Evolutionary conservation across 2,113 vertebrate genomes (phyloP), one percentile per base, ranked within the genome.

Genomic region (Pavo muticus): DNA sequence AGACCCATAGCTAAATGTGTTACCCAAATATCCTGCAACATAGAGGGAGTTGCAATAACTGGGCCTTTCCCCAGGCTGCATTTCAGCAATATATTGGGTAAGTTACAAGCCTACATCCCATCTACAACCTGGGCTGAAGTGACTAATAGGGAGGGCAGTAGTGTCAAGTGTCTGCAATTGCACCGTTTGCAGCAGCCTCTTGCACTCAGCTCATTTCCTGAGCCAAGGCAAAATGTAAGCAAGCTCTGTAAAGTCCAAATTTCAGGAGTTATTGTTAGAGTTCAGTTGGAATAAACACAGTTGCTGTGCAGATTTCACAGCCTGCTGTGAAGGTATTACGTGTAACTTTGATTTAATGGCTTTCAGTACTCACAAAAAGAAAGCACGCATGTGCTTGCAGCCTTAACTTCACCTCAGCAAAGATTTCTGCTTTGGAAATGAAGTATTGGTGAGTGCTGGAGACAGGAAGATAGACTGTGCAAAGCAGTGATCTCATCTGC

Each of bases 401-500:
- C 92, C 90, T 92, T 44, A 93, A 59, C 73, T 94, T 96, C 86
- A 95, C 83, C 80, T 75, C 32, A 90, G 79, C 72, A 65, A 64
- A 81, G 91, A 40, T 52, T 60, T 64, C 4, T 77, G 57, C 83
- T 90, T 48, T 88, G 65, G 93, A 42, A 69, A 69, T 78, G 85
- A 81, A 84, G 82, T 4, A 1, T 44, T 78, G 65, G 88, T 68
- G 84, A 15, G 57, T 65, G 91, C 70, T 94, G 80, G 83, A 90
- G 86, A 90, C 91, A 94, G 90, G 83, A 90, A 69, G 90, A 84
- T 52, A 70, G 77, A 72, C 50, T 88, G 4, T 74, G 74, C 42
- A 48, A 72, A 91, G 83, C 1, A 84, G 75, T 95, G 94, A 96
- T 95, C 93, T 96, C 95, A 96, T 97, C 94, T 84, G 80, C 88